Base-by-base conservation (phyloP, 1,140 invertebrate species). In the Philotrypesis tridentata region DNA sequence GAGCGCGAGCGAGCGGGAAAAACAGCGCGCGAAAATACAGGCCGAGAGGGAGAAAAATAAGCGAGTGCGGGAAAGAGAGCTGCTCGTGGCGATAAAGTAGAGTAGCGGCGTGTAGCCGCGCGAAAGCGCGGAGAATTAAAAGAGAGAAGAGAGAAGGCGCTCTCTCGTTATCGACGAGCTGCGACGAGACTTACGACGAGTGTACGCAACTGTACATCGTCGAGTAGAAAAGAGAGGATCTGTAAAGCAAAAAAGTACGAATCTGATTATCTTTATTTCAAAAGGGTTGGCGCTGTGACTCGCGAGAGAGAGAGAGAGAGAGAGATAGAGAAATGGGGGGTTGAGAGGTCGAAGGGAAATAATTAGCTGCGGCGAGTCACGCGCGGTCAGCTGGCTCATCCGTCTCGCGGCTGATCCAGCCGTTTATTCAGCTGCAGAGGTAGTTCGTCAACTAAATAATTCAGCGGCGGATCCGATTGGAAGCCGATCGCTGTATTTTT, bases 361-460 rank as follows among this genome's bases (percentile, higher is more conserved):
- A 37, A 37, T 37, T 37, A 37, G 33, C 33, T 9, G 33, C 3
- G 9, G 33, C 33, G 9, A 37, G 4, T 5, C 9, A 37, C 33
- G 9, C 4, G 33, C 33, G 33, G 4, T 37, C 33, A 37, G 33
- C 33, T 14, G n/a, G 21, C 37, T 72, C 77, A 68, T 72, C 31
- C 31, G 31, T 79, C 68, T 61, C 43, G 12, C 33, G 29, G 8
- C 14, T 55, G 14, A 14, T 65, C 25, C 33, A 63, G 1, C 31
- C 17, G 14, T 37, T n/a, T n/a, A 65, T 25, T n/a, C 23, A 76
- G 2, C 21, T 77, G 14, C 14, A 40, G 31, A 31, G 17, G 11
- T 9, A 70, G 31, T 48, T 33, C 23, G 43, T 67, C n/a, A 55
- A 27, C 23, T 79, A 71, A 80, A 80, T 80, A 65, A 80, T 80